A percentile compares a stretch with the other conserved stretches of the same genome.
Conservation (phyloP, 2,888 invertebrate species). For the Therioaphis trifolii region DNA sequence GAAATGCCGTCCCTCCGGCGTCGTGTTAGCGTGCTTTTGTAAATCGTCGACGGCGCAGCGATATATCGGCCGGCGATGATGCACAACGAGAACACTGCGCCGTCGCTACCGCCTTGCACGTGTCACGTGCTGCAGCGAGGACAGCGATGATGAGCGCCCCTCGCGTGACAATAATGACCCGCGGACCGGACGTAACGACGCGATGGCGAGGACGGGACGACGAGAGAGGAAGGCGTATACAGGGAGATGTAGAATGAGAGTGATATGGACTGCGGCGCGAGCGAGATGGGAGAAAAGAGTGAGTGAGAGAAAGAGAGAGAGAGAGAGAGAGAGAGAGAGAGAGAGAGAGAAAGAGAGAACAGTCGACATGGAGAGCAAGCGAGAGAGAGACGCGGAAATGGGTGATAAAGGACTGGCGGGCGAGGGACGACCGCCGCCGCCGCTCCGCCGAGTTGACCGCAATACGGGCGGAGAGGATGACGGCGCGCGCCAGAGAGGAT, state of each 20-base stretch:
- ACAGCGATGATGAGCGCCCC: too few species aligned
- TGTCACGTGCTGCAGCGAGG: neutral
- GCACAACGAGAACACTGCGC: too few species aligned
- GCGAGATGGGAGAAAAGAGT: too few species aligned
- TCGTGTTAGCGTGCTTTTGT: too few species aligned
- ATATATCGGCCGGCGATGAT: too few species aligned
- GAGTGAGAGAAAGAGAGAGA: neutral
- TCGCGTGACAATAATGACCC: neutral
- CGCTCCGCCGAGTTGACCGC: conserved; percentile 53
- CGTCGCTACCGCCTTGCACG: too few species aligned
- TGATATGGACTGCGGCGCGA: neutral
- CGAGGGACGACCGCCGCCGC: neutral
- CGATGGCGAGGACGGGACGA: neutral
- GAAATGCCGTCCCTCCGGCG: too few species aligned
- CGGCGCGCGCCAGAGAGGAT: conserved; percentile 58
- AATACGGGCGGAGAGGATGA: conserved; percentile 39
- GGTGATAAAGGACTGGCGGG: conserved; percentile 27
- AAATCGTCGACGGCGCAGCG: too few species aligned
- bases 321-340: neutral
- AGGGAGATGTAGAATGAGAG: neutral
- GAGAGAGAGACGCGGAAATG: conserved; percentile 28
- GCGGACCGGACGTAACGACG: neutral
- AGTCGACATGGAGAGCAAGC: neutral
- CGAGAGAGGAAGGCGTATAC: neutral
- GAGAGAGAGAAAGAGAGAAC: neutral